These are phyloP conservation scores for Troilus luridus DNA, from an alignment of 2,888 invertebrate species.

Conservation along the genomic window DNA sequence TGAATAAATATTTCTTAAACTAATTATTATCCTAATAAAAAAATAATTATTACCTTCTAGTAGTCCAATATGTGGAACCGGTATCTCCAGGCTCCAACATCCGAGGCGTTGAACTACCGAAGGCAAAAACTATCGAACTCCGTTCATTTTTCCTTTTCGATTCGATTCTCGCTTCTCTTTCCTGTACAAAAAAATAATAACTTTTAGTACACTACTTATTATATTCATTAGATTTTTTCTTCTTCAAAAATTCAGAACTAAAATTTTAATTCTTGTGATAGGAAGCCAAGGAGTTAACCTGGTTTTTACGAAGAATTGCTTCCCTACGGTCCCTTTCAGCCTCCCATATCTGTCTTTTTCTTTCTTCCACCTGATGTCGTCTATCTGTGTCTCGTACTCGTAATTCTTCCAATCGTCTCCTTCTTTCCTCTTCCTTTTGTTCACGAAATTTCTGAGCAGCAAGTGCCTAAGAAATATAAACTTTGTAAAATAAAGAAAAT, in stretches of 20 bases:
- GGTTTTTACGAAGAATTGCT: slow-evolving; percentile 87
- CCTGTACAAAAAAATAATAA: slow-evolving; percentile 68
- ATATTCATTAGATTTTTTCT: neutral
- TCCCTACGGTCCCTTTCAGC: slow-evolving; percentile 90
- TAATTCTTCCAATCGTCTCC: slow-evolving; percentile 86
- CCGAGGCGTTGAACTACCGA: slow-evolving; percentile 92
- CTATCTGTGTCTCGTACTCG: slow-evolving; percentile 81
- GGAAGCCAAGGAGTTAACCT: slow-evolving; percentile 67
- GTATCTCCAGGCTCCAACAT: slow-evolving; percentile 87
- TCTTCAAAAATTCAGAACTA: neutral
- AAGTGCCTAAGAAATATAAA: slow-evolving; percentile 73
- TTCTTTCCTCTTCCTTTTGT: slow-evolving; percentile 88
- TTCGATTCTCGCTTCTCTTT: slow-evolving; percentile 86
- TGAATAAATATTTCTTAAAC: neutral
- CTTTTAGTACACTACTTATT: neutral
- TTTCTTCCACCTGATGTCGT: slow-evolving; percentile 80
- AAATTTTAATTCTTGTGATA: neutral
- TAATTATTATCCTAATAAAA: neutral
- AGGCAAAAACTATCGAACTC: slow-evolving; percentile 84
- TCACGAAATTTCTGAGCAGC: slow-evolving; percentile 91
- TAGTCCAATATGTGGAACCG: slow-evolving; percentile 86
- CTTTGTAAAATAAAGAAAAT: neutral
- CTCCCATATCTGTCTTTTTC: slow-evolving; percentile 90
- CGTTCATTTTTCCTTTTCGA: slow-evolving; percentile 84
- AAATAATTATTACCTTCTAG: slow-evolving; percentile 75